Evolutionary conservation across 2,888 invertebrate species (phyloP).

Genomic region (Stramonita haemastoma): DNA sequence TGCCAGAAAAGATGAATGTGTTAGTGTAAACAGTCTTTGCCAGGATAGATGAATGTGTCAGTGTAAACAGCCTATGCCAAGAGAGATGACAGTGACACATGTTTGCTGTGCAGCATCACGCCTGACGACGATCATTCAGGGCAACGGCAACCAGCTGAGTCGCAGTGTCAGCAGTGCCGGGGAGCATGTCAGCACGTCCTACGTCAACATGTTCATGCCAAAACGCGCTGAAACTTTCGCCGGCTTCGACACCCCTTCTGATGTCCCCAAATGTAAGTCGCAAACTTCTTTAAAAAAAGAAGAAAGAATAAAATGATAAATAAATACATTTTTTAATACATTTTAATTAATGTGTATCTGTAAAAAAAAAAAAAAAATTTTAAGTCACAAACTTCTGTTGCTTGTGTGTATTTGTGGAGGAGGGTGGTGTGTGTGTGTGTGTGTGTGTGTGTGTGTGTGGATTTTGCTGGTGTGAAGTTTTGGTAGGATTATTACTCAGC

Average conservation of each 20-base stretch:
- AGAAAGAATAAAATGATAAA: no score
- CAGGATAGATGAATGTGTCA: no score
- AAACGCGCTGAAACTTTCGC: constrained; percentile 97
- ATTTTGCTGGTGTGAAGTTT: not conserved
- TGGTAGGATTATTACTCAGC: no score
- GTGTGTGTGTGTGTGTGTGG: not conserved
- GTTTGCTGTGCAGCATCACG: constrained; percentile 67
- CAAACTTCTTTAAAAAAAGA: no score
- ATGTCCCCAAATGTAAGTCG: constrained; percentile 43
- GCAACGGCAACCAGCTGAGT: constrained; percentile 86
- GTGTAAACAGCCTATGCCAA: no score
- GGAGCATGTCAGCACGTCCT: constrained; percentile 91
- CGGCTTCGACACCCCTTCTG: constrained; percentile 86
- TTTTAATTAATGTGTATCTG: no score
- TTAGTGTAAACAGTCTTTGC: no score
- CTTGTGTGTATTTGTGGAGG: not conserved
- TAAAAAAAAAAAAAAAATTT: no score
- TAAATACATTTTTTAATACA: no score
- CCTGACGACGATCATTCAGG: constrained; percentile 73
- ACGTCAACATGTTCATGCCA: constrained; percentile 89
- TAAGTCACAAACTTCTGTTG: not conserved
- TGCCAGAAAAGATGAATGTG: no score
- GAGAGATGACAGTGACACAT: not conserved
- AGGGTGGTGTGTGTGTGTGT: no score
- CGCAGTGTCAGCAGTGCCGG: constrained; percentile 96